Evolutionary conservation across 1,140 invertebrate genomes (phyloP).

Genomic region (Cydia pomonella): DNA sequence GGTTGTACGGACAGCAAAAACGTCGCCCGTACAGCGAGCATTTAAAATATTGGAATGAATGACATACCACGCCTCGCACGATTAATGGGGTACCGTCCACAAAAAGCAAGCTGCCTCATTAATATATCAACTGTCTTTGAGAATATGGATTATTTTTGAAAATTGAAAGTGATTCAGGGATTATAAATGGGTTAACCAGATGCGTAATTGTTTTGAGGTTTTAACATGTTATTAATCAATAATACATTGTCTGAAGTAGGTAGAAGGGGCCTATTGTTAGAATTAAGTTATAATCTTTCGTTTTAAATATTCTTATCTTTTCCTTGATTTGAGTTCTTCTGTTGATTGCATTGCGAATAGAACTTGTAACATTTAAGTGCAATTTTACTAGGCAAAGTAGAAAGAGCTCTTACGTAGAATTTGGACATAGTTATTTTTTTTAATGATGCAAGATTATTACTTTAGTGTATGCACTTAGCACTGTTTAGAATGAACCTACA

Average conservation of each 20-base stretch:
- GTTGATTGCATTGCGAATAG: too few relatives aligned
- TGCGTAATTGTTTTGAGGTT: conserved; percentile 18
- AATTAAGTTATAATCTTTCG: neutral
- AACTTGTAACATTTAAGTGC: too few relatives aligned
- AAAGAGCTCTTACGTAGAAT: too few relatives aligned
- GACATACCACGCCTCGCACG: conserved; percentile 76
- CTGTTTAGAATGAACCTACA: neutral
- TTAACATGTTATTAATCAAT: neutral
- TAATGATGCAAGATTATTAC: too few relatives aligned
- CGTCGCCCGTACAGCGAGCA: conserved; percentile 60
- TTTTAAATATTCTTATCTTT: neutral
- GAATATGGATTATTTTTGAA: conserved; percentile 18
- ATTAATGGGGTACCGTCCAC: conserved; percentile 71
- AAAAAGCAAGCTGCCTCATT: conserved; percentile 78
- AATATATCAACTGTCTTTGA: conserved; percentile 79
- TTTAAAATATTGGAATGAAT: conserved; percentile 80
- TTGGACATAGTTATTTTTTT: too few relatives aligned
- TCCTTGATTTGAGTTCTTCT: too few relatives aligned
- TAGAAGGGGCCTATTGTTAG: neutral
- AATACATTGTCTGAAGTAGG: neutral
- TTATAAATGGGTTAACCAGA: neutral
- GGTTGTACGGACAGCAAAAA: conserved; percentile 72
- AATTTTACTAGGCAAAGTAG: too few relatives aligned
- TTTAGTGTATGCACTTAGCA: too few relatives aligned
- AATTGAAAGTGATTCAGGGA: conserved; percentile 20